These are phyloP conservation scores for Torymus tubicola DNA, from an alignment of 2,888 invertebrate genomes.

Conservation along the genomic window DNA sequence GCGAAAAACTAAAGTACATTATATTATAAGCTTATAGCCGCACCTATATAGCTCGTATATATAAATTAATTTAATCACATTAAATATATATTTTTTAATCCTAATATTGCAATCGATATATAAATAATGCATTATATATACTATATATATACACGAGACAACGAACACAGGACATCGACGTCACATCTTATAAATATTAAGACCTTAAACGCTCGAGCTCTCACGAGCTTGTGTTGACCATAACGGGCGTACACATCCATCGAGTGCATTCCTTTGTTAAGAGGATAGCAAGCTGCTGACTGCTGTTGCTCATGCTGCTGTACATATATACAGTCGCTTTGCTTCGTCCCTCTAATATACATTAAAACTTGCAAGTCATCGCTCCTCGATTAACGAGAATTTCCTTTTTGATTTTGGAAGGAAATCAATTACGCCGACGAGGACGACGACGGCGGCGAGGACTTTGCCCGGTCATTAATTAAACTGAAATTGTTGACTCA, in stretches of 20 bases:
- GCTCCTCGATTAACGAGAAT: slow-evolving; percentile 22
- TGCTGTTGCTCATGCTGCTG: neutral
- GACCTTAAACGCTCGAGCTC: slow-evolving; percentile 12
- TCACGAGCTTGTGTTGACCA: slow-evolving; percentile 26
- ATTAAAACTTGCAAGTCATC: slow-evolving; percentile 49
- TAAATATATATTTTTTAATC: too few relatives aligned
- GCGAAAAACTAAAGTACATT: too few relatives aligned
- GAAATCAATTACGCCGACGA: slow-evolving; percentile 40
- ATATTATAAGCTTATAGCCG: too few relatives aligned
- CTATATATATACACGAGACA: too few relatives aligned
- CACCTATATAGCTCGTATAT: too few relatives aligned
- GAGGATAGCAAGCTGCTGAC: slow-evolving; percentile 21
- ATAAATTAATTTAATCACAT: too few relatives aligned
- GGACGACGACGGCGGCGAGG: neutral
- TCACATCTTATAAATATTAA: slow-evolving; percentile 7
- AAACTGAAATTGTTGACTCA: slow-evolving; percentile 15
- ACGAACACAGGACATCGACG: too few relatives aligned
- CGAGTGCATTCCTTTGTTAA: slow-evolving; percentile 47
- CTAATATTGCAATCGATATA: too few relatives aligned
- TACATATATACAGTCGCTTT: too few relatives aligned
- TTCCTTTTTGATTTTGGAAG: slow-evolving; percentile 44
- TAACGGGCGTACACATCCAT: slow-evolving; percentile 25
- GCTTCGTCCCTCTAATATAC: slow-evolving; percentile 21
- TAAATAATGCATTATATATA: too few relatives aligned
- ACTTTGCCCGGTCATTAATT: slow-evolving; percentile 22